Evolutionary conservation across 92 coral and sea anemone species (phyloP).

Genomic region (Scolanthus callimorphus): DNA sequence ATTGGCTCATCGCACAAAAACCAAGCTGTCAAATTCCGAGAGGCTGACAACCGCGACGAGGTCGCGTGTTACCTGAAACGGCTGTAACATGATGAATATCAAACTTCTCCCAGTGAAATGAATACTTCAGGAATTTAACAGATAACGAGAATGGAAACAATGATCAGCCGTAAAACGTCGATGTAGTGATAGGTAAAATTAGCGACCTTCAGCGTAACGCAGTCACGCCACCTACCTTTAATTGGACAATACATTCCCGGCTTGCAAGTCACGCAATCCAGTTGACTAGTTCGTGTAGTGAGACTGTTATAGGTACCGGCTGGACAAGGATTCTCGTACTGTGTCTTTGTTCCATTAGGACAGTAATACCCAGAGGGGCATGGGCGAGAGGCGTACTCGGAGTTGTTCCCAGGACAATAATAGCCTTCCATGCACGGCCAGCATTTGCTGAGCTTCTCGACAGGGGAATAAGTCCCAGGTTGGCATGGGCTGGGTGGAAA

Average conservation of each 20-base stretch:
- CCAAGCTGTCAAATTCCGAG: too few relatives aligned
- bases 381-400: conserved; percentile 84
- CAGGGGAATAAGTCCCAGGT: conserved; percentile 72
- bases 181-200: too few relatives aligned
- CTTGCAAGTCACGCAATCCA: conserved; percentile 82
- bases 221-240: conserved; percentile 79
- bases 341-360: conserved; percentile 79
- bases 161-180: too few relatives aligned
- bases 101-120: too few relatives aligned
- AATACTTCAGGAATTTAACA: too few relatives aligned
- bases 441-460: conserved; percentile 61
- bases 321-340: conserved; percentile 73
- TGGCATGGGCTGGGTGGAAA: conserved; percentile 68
- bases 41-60: too few relatives aligned
- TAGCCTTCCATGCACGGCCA: conserved; percentile 80
- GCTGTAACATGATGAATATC: too few relatives aligned
- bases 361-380: conserved; percentile 93
- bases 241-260: conserved; percentile 91
- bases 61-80: too few relatives aligned
- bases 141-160: too few relatives aligned
- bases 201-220: too few relatives aligned
- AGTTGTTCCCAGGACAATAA: conserved; percentile 91
- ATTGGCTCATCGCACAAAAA: too few relatives aligned
- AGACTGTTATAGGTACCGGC: conserved; percentile 82
- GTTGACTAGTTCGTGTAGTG: conserved; percentile 44